Percentiles rank a stretch among this genome's conserved stretches.
Conservation (phyloP, 2,888 invertebrate genomes). For the Mythimna pallens region DNA sequence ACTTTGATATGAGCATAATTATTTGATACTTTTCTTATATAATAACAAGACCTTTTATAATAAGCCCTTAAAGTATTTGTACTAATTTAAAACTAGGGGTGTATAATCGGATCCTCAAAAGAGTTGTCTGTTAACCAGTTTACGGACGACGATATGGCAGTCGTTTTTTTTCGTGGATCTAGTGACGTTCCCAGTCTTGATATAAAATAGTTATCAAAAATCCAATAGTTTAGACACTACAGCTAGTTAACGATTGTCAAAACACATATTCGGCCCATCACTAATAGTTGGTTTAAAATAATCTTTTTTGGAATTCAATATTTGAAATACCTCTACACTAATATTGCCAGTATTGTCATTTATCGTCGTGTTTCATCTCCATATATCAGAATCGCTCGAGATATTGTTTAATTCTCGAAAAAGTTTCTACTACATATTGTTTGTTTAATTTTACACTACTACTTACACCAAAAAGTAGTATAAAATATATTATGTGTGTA, state of each 20-base stretch:
- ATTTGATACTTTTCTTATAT: no score
- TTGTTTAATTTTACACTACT: slow-evolving; percentile 1
- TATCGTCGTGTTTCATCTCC: neutral
- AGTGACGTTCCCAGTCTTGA: neutral
- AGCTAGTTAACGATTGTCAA: neutral
- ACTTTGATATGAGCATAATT: no score
- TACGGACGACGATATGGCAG: no score
- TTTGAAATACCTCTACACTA: neutral
- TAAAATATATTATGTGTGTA: neutral
- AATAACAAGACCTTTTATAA: no score
- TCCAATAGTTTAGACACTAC: neutral
- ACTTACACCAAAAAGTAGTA: neutral
- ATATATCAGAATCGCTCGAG: neutral
- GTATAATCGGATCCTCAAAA: neutral
- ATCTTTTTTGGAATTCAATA: neutral
- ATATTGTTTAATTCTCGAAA: neutral
- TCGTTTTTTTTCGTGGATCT: neutral
- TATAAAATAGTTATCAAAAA: neutral
- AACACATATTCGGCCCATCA: neutral
- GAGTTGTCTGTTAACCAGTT: neutral
- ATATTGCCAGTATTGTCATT: neutral
- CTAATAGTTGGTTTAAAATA: neutral
- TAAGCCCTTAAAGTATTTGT: no score
- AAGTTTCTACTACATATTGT: neutral
- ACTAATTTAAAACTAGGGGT: no score